Evolutionary conservation across 2,888 invertebrate genomes (phyloP), one percentile per base, ranked within the genome.

Genomic region (Nomada flava): DNA sequence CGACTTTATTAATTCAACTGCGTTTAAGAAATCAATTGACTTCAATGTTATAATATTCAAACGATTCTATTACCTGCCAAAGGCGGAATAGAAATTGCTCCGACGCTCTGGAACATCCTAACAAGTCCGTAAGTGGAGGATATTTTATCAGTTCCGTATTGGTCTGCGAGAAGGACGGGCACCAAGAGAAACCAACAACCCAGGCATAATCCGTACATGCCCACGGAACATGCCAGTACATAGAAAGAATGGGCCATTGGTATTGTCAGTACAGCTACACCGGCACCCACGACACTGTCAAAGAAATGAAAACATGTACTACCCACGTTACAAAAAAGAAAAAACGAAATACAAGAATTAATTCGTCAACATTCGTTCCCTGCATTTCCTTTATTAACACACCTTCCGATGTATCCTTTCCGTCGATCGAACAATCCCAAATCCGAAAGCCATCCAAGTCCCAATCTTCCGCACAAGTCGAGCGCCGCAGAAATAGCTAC

Each of bases 111-210:
- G 92, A 97, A 97, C 96, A 97, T 96, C 20, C 97, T 94, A 26
- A 97, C 96, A 52, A 97, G 94, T 0, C 97, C 97, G 90, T 97
- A 97, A 9, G 96, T 96, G 5, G 97, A 96, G 18, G 96, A 96
- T 86, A 97, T 96, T 75, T 96, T 95, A 60, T 96, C 96, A 0
- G 96, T 96, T 2, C 97, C 97, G 91, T 96, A 97, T 20, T 96
- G 95, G 90, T 97, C 96, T 0, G 97, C 96, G 57, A 97, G 94
- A 20, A 97, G 93, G 1, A 97, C 96, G 0, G 97, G 97, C 77
- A 97, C 96, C 73, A 97, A 92, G 2, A 97, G 95, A 92, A 97
- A 97, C 96, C 97, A 97, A 90, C 96, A 96, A 29, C 97, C 97
- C 26, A 97, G 95, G 82, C 96, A 97, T 0, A 97, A 94, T 0